Conservation (phyloP, 2,113 vertebrate species). For the Penelope pileata region DNA sequence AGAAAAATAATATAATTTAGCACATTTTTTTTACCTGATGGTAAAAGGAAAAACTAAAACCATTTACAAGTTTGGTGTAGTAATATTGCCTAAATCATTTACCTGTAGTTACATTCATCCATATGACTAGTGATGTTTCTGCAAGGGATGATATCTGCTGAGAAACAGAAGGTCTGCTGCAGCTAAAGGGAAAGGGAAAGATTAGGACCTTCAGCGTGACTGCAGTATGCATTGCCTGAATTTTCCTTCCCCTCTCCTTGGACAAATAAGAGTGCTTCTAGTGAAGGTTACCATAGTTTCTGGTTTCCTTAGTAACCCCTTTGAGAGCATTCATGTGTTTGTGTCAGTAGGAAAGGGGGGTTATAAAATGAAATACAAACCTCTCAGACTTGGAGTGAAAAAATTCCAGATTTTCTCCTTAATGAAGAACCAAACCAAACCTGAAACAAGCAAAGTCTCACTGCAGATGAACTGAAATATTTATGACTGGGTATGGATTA, state of each 20-base stretch:
- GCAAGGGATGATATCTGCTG: background rate
- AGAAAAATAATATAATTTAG: background rate
- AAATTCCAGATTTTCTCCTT: background rate
- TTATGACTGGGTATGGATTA: background rate
- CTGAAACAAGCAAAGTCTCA: background rate
- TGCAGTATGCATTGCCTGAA: background rate
- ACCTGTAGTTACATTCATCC: background rate
- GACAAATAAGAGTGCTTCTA: constrained; percentile 47
- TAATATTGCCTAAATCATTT: background rate
- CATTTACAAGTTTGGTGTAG: background rate
- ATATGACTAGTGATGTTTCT: background rate
- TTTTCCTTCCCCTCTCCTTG: constrained; percentile 42
- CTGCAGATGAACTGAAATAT: background rate
- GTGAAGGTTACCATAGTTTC: constrained; percentile 64
- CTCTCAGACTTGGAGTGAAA: background rate
- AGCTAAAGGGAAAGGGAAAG: constrained; percentile 22
- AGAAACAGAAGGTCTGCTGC: background rate
- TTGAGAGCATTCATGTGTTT: constrained; percentile 34
- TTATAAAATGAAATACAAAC: constrained; percentile 26
- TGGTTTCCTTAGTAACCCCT: constrained; percentile 72
- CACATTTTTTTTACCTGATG: background rate
- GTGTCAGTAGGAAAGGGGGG: background rate
- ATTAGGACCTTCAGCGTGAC: background rate
- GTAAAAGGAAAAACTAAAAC: background rate
- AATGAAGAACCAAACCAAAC: background rate